These are phyloP conservation scores for Nibea albiflora DNA, from an alignment of 2,113 vertebrate species.

Conservation along the genomic window DNA sequence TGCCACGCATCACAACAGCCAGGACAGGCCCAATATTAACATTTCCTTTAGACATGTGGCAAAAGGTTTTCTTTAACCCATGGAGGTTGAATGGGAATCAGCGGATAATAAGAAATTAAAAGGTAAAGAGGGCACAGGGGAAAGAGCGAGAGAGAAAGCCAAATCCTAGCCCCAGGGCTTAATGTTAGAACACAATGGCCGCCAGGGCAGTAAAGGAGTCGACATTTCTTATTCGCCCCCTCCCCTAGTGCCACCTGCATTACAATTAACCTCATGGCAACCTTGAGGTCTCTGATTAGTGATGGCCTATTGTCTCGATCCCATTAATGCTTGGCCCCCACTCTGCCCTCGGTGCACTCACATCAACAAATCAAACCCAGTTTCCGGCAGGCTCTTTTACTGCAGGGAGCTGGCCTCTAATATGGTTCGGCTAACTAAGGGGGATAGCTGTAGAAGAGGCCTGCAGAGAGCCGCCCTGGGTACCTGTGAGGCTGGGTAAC, in stretches of 20 bases:
- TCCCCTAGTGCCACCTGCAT: slow-evolving; percentile 89
- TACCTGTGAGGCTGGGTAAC: slow-evolving; percentile 62
- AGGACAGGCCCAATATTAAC: slow-evolving; percentile 84
- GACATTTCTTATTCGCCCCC: slow-evolving; percentile 86
- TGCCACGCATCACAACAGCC: slow-evolving; percentile 83
- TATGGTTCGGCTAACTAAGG: slow-evolving; percentile 65
- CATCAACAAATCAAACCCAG: slow-evolving; percentile 90
- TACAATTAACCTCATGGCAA: slow-evolving; percentile 95
- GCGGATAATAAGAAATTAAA: slow-evolving; percentile 87
- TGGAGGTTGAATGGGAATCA: slow-evolving; percentile 81
- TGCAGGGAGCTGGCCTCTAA: slow-evolving; percentile 76
- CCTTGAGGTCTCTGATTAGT: slow-evolving; percentile 96
- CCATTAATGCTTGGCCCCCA: slow-evolving; percentile 89
- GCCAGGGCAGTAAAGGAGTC: slow-evolving; percentile 89
- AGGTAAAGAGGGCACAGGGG: slow-evolving; percentile 87
- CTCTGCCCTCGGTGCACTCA: slow-evolving; percentile 88
- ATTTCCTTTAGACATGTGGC: slow-evolving; percentile 83
- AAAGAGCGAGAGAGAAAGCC: slow-evolving; percentile 82
- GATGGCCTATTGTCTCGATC: slow-evolving; percentile 92
- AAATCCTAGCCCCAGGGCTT: slow-evolving; percentile 92
- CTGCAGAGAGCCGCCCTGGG: slow-evolving; percentile 66
- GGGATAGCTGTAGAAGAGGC: slow-evolving; percentile 29
- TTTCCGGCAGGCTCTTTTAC: slow-evolving; percentile 84
- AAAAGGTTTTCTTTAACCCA: slow-evolving; percentile 84
- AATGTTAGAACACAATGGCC: slow-evolving; percentile 90